phyloP scores from a whole-genome alignment of 2,797 vertebrate species.

The Champsocephalus esox region DNA sequence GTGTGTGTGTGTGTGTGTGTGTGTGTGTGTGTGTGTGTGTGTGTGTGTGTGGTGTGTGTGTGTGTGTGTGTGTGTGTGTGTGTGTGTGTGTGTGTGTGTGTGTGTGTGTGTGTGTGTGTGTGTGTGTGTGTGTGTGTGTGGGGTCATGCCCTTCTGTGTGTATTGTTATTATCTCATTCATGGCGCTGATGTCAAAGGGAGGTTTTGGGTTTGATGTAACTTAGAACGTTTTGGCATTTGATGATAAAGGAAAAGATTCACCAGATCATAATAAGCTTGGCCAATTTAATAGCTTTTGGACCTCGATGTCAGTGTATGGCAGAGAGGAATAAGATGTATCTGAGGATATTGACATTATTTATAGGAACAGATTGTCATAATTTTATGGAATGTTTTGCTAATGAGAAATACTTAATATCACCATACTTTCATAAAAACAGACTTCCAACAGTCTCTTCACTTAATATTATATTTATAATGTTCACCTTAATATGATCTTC shows the following conservation, averaged over 20 bases:
- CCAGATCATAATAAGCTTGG: not conserved
- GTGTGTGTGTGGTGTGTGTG: not conserved
- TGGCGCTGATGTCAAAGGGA: constrained; percentile 33
- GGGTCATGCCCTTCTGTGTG: constrained; percentile 6
- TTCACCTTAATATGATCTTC: not conserved
- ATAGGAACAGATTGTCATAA: not conserved
- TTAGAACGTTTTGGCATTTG: constrained; percentile 18
- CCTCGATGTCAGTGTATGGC: not conserved
- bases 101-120: not conserved
- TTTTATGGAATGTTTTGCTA: not conserved
- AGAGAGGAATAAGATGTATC: not conserved
- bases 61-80: constrained; percentile 11
- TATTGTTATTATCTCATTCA: constrained; percentile 22
- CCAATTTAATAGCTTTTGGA: not conserved
- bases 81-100: constrained; percentile 10
- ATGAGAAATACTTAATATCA: not conserved
- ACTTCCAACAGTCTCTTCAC: not conserved
- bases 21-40: constrained; percentile 14
- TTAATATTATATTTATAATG: constrained; percentile 1
- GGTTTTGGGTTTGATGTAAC: constrained; percentile 33
- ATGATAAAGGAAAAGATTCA: constrained; percentile 2
- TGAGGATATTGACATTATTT: not conserved
- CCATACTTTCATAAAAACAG: not conserved
- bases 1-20: not conserved
- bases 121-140: constrained; percentile 4